phyloP scores from a whole-genome alignment of 2,797 vertebrate genomes.

The Pempheris klunzingeri region DNA sequence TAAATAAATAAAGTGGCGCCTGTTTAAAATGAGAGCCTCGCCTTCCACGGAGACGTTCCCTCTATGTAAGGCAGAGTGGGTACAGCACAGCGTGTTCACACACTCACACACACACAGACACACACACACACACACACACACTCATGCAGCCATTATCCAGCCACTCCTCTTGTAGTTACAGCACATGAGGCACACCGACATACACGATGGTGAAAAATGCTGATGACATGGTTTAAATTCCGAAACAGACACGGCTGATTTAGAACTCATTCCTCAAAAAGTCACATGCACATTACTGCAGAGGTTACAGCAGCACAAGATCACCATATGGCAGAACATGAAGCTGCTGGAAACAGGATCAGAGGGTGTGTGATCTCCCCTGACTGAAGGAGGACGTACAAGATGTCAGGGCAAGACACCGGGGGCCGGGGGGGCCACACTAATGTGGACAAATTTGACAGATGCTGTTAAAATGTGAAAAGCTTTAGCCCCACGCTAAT shows the following conservation, averaged over 20 bases:
- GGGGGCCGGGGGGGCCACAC: too few species aligned
- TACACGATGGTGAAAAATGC: slow-evolving; percentile 21
- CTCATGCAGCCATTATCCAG: slow-evolving; percentile 9
- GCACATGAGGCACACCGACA: slow-evolving; percentile 33
- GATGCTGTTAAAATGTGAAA: not conserved
- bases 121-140: slow-evolving; percentile 15
- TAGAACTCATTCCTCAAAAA: slow-evolving; percentile 6
- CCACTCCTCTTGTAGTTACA: slow-evolving; percentile 24
- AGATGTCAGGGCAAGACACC: slow-evolving; percentile 23
- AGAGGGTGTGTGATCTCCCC: slow-evolving; percentile 10
- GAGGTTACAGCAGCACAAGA: slow-evolving; percentile 14
- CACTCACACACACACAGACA: slow-evolving; percentile 20
- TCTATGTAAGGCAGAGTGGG: slow-evolving; percentile 64
- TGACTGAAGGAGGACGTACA: slow-evolving; percentile 15
- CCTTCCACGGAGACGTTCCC: slow-evolving; percentile 22
- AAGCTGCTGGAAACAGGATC: slow-evolving; percentile 28
- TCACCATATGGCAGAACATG: slow-evolving; percentile 23
- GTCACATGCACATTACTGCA: slow-evolving; percentile 12
- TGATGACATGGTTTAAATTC: slow-evolving; percentile 18
- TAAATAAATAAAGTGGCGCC: slow-evolving; percentile 72
- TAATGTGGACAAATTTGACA: slow-evolving; percentile 15
- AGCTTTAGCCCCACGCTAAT: not conserved
- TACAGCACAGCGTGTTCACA: slow-evolving; percentile 42
- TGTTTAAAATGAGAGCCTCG: slow-evolving; percentile 40
- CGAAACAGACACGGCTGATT: slow-evolving; percentile 22